Conservation (phyloP, 2,888 invertebrate species). For the Elysia crispata region DNA sequence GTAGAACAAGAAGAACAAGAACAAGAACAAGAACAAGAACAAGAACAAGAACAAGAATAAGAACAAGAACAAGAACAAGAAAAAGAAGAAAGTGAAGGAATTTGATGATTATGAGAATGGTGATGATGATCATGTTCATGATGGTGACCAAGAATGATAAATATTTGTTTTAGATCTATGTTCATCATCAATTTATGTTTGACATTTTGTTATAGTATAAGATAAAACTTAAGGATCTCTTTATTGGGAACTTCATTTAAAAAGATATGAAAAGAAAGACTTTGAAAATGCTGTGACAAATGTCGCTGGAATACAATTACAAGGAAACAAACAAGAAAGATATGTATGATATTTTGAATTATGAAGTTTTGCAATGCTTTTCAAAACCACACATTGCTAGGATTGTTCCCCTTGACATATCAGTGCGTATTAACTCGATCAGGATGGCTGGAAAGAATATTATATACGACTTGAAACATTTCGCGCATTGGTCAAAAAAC, state of each 20-base stretch:
- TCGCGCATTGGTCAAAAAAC: too few species aligned
- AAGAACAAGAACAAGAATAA: conserved; percentile 2
- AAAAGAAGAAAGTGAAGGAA: background rate
- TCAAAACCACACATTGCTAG: background rate
- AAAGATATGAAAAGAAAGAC: too few species aligned
- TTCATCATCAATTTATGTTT: too few species aligned
- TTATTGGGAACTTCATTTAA: too few species aligned
- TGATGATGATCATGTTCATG: background rate
- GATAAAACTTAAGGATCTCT: too few species aligned
- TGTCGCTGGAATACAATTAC: background rate
- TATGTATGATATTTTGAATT: conserved; percentile 53
- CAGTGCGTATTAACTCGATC: too few species aligned
- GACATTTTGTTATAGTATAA: too few species aligned
- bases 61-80: background rate
- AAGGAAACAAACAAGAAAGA: conserved; percentile 32
- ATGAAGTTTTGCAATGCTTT: conserved; percentile 50
- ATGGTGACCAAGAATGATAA: background rate
- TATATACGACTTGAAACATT: too few species aligned
- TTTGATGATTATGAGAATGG: background rate
- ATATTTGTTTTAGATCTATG: too few species aligned
- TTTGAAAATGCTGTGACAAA: background rate
- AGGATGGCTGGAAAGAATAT: too few species aligned
- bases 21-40: background rate
- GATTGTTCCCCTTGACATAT: too few species aligned
- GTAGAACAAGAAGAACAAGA: background rate